Conservation (phyloP, 2,888 invertebrate species). For the Salticus scenicus region DNA sequence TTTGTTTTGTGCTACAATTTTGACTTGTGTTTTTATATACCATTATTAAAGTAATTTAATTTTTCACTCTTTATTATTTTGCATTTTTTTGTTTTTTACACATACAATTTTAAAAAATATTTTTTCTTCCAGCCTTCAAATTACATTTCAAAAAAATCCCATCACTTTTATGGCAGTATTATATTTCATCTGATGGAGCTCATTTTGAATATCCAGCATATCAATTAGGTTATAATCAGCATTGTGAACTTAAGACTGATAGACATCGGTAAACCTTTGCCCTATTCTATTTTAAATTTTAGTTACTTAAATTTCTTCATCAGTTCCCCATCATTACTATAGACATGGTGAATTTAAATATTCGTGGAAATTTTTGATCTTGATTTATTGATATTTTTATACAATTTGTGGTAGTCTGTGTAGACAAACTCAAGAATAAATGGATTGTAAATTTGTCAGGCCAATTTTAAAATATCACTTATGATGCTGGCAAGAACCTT, state of each 20-base stretch:
- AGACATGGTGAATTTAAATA: no score
- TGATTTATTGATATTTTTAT: no score
- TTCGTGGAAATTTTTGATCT: background rate
- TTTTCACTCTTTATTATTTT: no score
- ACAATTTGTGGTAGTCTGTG: background rate
- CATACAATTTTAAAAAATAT: background rate
- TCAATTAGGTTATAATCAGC: conserved; percentile 73
- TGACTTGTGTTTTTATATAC: no score
- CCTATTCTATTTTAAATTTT: background rate
- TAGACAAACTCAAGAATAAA: no score
- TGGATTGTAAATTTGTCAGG: no score
- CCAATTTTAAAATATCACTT: no score
- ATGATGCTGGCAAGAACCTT: no score
- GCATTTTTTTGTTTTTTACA: no score
- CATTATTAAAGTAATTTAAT: no score
- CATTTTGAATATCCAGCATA: conserved; percentile 78
- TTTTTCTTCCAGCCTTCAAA: conserved; percentile 39
- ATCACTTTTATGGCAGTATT: conserved; percentile 77
- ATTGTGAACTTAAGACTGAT: conserved; percentile 75
- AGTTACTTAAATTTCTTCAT: background rate
- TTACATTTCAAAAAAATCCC: conserved; percentile 49
- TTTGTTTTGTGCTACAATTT: no score
- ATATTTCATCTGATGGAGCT: conserved; percentile 77
- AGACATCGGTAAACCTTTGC: conserved; percentile 75
- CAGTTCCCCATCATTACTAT: background rate